Base-by-base conservation (phyloP, 2,888 invertebrate species). In the Alitta virens region DNA sequence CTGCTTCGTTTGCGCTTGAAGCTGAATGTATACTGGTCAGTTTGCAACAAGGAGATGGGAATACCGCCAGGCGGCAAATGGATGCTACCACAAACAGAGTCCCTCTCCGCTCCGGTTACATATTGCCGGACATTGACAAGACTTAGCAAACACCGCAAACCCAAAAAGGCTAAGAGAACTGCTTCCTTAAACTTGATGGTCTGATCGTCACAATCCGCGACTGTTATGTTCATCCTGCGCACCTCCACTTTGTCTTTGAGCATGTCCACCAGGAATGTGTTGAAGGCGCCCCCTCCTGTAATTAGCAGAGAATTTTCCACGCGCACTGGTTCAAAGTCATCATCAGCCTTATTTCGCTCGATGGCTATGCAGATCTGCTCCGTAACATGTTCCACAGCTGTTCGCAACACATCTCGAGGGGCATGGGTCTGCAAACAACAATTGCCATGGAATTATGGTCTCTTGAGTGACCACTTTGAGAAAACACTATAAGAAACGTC, bases 231-330 rank as follows among this genome's bases (percentile, higher is more conserved):
- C n/a, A 57, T 50, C n/a, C 53, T 49, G 12, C 46, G 25, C 23
- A 21, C 27, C 33, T 60, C 40, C 43, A 78, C 60, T 55, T 70
- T 71, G 2, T 62, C 62, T 24, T 65, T 58, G 26, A 78, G 68
- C 5, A 60, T 26, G 16, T 67, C 46, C 53, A 76, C 66, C 18
- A 78, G 71, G 62, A 69, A 72, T 43, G 68, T 66, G 66, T 78
- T 78, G 58, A 73, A 68, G 38, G 76, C 76, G n/a, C 78, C 78
- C 7, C 79, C 79, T 9, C 79, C 79, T 1, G 78, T 77, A 12
- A 78, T 66, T 18, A 78, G 68, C 23, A 78, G 68, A 23, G 67
- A 68, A 25, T 58, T 52, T 27, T 60, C 46, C 27, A 51, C 26
- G 50, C 62, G 42, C 26, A 57, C 52, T 1, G 46, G 51, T 26